Percentiles rank a stretch among this genome's conserved stretches.
Conservation (phyloP, 2,797 vertebrate genomes). For the Neoniphon sammara region DNA sequence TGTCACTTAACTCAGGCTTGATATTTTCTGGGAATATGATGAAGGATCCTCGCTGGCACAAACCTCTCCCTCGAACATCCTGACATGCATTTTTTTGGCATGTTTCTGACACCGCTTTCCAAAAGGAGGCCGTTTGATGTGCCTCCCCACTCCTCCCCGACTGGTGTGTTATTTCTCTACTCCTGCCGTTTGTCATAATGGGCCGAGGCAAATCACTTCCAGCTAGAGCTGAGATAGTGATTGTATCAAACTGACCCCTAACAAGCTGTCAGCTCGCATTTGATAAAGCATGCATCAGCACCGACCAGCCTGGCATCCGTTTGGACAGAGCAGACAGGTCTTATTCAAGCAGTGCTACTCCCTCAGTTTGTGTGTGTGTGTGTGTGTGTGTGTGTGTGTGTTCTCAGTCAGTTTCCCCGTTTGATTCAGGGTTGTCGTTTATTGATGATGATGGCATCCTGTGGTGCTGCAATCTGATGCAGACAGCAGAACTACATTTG, state of each 20-base stretch:
- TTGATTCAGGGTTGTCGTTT: constrained; percentile 13
- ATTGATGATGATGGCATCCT: constrained; percentile 12
- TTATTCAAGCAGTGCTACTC: constrained; percentile 45
- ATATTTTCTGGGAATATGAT: constrained; percentile 40
- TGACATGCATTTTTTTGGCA: constrained; percentile 39
- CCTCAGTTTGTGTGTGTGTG: background rate
- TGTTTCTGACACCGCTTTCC: constrained; percentile 27
- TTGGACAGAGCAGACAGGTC: constrained; percentile 66
- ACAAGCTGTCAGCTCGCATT: constrained; percentile 82
- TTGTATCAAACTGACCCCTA: constrained; percentile 81
- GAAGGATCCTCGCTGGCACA: constrained; percentile 2
- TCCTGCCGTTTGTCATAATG: constrained; percentile 65
- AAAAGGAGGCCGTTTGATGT: constrained; percentile 56
- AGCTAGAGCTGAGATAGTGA: constrained; percentile 67
- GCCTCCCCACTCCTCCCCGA: constrained; percentile 37
- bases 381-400: constrained; percentile 1
- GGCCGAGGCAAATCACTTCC: constrained; percentile 73
- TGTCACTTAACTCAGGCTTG: constrained; percentile 39
- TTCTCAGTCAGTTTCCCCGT: constrained; percentile 16
- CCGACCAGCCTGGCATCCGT: constrained; percentile 46
- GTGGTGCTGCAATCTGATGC: constrained; percentile 11
- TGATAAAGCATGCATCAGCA: constrained; percentile 78
- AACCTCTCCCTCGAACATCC: constrained; percentile 39
- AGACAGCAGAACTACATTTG: constrained; percentile 11
- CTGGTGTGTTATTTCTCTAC: constrained; percentile 49